Percentiles rank a stretch among this genome's conserved stretches.
Conservation (phyloP, 2,888 invertebrate species). For the Portevinia maculata region DNA sequence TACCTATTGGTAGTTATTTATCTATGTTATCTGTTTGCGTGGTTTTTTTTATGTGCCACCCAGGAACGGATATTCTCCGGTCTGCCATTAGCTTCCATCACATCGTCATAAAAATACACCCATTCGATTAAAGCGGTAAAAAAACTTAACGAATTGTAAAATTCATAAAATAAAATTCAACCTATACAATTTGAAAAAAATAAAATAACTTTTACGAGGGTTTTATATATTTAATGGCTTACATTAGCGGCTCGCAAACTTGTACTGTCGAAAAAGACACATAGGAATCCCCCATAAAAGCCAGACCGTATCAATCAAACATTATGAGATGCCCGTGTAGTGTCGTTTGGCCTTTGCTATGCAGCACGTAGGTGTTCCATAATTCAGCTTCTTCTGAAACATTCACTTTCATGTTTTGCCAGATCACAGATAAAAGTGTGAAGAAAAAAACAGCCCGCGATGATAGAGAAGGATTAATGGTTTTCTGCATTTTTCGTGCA, state of each 20-base stretch:
- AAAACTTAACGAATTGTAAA: conserved; percentile 1
- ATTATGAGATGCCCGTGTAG: conserved; percentile 1
- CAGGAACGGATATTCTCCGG: not conserved
- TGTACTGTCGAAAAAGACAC: conserved; percentile 10
- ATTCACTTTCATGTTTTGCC: conserved; percentile 48
- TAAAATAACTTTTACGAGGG: conserved; percentile 28
- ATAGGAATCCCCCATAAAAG: not conserved
- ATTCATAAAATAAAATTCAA: conserved; percentile 29
- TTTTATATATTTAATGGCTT: conserved; percentile 5
- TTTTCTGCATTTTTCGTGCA: conserved; percentile 10
- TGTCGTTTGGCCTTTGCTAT: conserved; percentile 2
- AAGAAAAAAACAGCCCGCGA: conserved; percentile 10
- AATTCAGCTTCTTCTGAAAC: conserved; percentile 24
- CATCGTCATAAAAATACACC: conserved; percentile 8
- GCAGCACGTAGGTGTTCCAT: conserved; percentile 28
- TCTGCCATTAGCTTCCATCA: conserved; percentile 9
- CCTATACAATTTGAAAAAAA: conserved; percentile 10
- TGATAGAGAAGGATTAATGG: conserved; percentile 23
- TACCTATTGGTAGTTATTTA: not conserved
- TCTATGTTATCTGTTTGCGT: not conserved
- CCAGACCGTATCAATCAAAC: not conserved
- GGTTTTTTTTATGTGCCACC: not conserved
- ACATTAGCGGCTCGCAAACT: conserved; percentile 13
- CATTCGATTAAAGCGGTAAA: not conserved
- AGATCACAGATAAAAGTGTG: conserved; percentile 47